Conservation (phyloP, 1,140 invertebrate genomes). For the Ips nitidus region DNA sequence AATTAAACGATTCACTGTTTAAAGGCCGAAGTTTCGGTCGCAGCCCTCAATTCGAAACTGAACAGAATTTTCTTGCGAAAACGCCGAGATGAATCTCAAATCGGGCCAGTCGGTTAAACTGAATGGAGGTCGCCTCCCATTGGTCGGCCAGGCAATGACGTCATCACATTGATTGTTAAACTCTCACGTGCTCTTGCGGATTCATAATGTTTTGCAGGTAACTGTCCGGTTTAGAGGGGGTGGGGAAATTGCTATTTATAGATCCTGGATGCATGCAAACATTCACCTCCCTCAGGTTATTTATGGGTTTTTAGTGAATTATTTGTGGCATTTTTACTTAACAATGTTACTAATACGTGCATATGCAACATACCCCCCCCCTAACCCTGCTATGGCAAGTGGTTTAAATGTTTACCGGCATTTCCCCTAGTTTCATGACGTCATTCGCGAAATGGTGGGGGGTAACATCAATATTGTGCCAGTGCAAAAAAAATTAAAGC, state of each 20-base stretch:
- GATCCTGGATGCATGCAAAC: constrained; percentile 2
- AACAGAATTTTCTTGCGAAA: constrained; percentile 33
- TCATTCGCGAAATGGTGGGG: too few relatives aligned
- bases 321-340: too few relatives aligned
- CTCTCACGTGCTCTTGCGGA: constrained; percentile 49
- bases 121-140: constrained; percentile 51
- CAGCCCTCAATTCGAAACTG: constrained; percentile 28
- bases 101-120: constrained; percentile 45
- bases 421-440: too few relatives aligned
- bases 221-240: constrained; percentile 33
- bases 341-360: too few relatives aligned
- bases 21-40: constrained; percentile 16
- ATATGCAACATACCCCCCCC: too few relatives aligned
- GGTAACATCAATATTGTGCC: too few relatives aligned
- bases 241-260: constrained; percentile 8
- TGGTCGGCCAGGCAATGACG: constrained; percentile 52
- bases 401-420: too few relatives aligned
- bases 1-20: constrained; percentile 20
- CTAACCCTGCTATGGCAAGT: too few relatives aligned
- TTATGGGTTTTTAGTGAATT: too few relatives aligned
- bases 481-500: too few relatives aligned
- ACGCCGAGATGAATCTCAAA: constrained; percentile 51
- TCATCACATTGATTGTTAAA: constrained; percentile 55
- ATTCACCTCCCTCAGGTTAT: too few relatives aligned
- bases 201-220: constrained; percentile 42